Percentiles rank a stretch among this genome's conserved stretches.
phyloP scores from a whole-genome alignment of 2,797 vertebrate genomes.

The Acomys russatus region DNA sequence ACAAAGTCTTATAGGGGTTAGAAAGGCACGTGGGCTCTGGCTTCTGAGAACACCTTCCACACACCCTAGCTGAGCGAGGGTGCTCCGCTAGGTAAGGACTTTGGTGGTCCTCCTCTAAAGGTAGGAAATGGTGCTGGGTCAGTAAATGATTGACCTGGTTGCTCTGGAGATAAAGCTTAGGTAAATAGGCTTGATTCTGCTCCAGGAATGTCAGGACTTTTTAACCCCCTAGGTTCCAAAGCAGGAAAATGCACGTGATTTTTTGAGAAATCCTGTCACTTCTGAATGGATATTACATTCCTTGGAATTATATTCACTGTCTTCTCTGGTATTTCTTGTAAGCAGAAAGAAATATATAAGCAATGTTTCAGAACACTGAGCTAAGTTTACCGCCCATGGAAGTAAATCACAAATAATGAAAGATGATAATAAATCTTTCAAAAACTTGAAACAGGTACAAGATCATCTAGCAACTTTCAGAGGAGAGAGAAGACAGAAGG shows the following conservation, averaged over 20 bases:
- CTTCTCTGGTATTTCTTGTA: constrained; percentile 1
- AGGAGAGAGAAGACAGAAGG: not conserved
- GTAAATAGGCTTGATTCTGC: constrained; percentile 80
- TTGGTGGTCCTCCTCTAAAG: not conserved
- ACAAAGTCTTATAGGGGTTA: not conserved
- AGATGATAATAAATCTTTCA: not conserved
- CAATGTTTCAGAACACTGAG: constrained; percentile 35
- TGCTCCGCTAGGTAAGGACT: not conserved
- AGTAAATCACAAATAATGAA: constrained; percentile 38
- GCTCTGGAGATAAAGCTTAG: constrained; percentile 70
- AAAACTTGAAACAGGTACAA: not conserved
- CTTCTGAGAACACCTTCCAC: not conserved
- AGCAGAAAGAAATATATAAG: constrained; percentile 14
- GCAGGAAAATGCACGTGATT: not conserved
- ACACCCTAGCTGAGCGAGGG: no score
- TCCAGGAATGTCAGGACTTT: constrained; percentile 69
- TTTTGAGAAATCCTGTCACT: not conserved
- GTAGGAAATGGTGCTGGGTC: constrained; percentile 12
- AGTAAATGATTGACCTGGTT: constrained; percentile 83
- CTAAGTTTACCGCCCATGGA: not conserved
- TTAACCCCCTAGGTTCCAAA: constrained; percentile 73
- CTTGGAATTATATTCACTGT: not conserved
- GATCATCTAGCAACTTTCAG: not conserved
- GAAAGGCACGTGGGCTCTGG: not conserved
- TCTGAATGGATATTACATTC: not conserved